Conservation (phyloP, 2,113 vertebrate genomes). For the Ursus arctos region DNA sequence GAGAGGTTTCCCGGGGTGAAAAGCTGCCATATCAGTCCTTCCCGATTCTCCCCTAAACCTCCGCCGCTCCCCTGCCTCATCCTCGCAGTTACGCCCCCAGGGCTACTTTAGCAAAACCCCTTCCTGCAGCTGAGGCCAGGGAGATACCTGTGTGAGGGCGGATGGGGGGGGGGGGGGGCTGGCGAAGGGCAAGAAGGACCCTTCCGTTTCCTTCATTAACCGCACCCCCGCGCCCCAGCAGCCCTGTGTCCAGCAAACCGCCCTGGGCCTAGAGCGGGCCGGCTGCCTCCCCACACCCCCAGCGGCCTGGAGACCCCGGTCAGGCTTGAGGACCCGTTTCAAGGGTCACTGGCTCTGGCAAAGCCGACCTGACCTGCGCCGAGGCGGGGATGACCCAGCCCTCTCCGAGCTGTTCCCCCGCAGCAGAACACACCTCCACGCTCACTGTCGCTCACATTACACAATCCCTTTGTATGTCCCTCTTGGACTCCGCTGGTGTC, state of each 20-base stretch:
- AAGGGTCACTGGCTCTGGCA: background rate
- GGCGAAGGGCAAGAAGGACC: background rate
- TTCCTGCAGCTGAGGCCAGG: background rate
- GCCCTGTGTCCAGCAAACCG: background rate
- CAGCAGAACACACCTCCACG: background rate
- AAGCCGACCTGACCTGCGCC: background rate
- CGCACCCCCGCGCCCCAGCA: too few relatives aligned
- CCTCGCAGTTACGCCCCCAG: too few relatives aligned
- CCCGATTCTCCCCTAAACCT: background rate
- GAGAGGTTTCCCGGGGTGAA: background rate
- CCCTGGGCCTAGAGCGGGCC: background rate
- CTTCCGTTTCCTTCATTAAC: background rate
- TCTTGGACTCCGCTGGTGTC: background rate
- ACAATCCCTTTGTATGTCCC: background rate
- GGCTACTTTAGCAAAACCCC: background rate
- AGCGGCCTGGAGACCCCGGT: background rate
- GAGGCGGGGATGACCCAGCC: background rate
- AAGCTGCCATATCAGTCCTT: background rate
- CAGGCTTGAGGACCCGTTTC: background rate
- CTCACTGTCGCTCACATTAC: background rate
- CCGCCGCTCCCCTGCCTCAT: background rate
- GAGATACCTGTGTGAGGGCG: background rate
- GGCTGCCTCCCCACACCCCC: background rate
- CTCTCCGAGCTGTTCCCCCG: background rate
- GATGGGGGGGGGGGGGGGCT: background rate